A percentile compares a stretch with the other conserved stretches of the same genome.
These are phyloP conservation scores for Ceratitis capitata DNA, from an alignment of 1,140 invertebrate genomes.

Conservation along the genomic window DNA sequence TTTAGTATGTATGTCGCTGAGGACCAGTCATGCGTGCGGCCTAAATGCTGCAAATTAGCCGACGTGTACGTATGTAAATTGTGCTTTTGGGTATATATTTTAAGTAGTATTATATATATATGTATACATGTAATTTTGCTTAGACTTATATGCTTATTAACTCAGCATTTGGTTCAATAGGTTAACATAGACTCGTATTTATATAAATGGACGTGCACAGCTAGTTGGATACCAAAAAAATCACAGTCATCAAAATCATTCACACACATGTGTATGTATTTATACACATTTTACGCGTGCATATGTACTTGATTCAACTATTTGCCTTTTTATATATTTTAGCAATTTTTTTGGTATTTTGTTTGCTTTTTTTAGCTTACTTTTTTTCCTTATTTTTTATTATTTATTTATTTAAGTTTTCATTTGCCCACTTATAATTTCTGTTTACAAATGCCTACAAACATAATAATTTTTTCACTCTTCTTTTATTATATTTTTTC, in stretches of 20 bases:
- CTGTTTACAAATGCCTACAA: not conserved
- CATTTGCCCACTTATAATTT: not conserved
- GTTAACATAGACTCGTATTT: too few relatives aligned
- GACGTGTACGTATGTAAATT: not conserved
- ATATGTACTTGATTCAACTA: not conserved
- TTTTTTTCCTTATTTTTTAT: too few relatives aligned
- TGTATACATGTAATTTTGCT: not conserved
- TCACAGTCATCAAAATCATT: not conserved
- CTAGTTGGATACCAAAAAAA: not conserved
- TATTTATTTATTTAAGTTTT: not conserved
- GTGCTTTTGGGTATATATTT: not conserved
- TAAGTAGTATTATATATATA: not conserved
- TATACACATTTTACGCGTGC: too few relatives aligned
- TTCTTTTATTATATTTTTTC: not conserved
- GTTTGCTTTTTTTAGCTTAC: not conserved
- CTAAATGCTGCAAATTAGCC: conserved; percentile 6
- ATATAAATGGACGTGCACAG: too few relatives aligned
- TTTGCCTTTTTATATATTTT: not conserved
- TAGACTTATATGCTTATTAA: not conserved
- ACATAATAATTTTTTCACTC: not conserved
- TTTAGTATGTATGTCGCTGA: not conserved
- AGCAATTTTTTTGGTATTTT: not conserved
- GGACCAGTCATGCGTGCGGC: not conserved
- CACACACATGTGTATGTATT: not conserved
- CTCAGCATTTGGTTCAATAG: too few relatives aligned